phyloP scores from a whole-genome alignment of 1,140 invertebrate species.

The Halesus radiatus region DNA sequence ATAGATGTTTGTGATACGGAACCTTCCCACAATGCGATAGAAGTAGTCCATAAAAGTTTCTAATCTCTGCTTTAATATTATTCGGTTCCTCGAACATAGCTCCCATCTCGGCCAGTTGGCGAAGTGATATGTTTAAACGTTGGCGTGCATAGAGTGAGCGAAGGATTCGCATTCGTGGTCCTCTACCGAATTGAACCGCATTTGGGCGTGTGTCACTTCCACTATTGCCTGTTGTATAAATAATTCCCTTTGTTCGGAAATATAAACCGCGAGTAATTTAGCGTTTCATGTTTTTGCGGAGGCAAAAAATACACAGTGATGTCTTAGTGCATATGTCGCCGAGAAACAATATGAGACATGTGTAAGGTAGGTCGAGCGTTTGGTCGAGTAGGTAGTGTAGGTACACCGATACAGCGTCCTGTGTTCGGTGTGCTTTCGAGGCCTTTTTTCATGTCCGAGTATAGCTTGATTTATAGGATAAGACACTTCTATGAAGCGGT shows the following conservation, averaged over 20 bases:
- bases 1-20: no score
- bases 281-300: conserved; percentile 23
- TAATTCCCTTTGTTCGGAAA: conserved; percentile 47
- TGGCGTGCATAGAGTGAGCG: neutral
- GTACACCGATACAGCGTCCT: no score
- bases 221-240: conserved; percentile 41
- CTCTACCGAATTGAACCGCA: neutral
- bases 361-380: conserved; percentile 11
- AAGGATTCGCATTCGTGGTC: neutral
- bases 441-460: neutral
- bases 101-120: neutral
- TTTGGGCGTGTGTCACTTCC: conserved; percentile 16
- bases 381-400: neutral
- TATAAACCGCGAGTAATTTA: conserved; percentile 30
- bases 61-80: neutral
- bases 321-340: neutral
- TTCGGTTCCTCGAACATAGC: neutral
- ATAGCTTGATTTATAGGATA: conserved; percentile 22
- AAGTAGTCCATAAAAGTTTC: no score
- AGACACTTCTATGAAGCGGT: conserved; percentile 27
- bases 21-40: no score
- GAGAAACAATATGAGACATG: conserved; percentile 17
- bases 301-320: conserved; percentile 30
- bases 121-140: conserved; percentile 22
- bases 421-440: neutral